Conservation (phyloP, 2,113 vertebrate species). For the Hyperoodon ampullatus region DNA sequence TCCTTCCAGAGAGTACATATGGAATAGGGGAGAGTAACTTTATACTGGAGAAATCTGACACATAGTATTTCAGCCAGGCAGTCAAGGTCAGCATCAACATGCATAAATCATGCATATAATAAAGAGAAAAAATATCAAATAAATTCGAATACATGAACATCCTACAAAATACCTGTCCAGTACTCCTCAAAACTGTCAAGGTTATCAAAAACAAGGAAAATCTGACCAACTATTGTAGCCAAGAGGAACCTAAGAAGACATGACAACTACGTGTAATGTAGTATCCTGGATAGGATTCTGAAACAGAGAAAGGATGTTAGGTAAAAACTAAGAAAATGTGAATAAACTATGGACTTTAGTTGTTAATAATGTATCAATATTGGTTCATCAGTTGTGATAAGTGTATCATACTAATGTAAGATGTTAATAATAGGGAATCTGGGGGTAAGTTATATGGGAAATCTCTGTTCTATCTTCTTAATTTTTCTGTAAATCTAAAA, state of each 20-base stretch:
- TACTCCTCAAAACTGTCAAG: neutral
- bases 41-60: neutral
- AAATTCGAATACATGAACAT: neutral
- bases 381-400: neutral
- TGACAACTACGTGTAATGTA: neutral
- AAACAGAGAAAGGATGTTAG: neutral
- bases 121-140: neutral
- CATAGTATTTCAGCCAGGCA: neutral
- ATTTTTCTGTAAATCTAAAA: conserved; percentile 23
- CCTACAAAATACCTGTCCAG: neutral
- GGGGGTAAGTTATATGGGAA: neutral
- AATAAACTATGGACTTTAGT: neutral
- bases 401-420: neutral
- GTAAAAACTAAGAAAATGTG: neutral
- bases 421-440: conserved; percentile 4
- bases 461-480: neutral
- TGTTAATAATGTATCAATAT: neutral
- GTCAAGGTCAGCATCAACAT: neutral
- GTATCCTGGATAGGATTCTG: neutral
- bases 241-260: neutral
- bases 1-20: neutral
- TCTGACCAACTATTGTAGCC: neutral
- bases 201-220: neutral
- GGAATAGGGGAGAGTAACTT: neutral
- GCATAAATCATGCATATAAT: neutral